phyloP scores from a whole-genome alignment of 2,113 vertebrate genomes.

The Neolamprologus devosi region DNA sequence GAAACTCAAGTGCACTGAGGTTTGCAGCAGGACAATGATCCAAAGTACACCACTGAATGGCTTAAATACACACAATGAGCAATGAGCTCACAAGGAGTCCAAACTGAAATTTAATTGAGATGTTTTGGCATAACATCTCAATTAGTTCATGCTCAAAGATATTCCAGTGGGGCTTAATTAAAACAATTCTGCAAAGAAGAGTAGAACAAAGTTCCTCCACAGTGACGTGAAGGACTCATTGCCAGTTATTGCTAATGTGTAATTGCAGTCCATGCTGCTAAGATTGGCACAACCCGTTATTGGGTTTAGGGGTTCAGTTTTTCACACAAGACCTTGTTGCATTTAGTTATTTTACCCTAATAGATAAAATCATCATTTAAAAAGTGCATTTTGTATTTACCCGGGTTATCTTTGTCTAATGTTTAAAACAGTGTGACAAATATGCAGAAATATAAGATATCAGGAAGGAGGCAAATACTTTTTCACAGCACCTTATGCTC shows the following conservation, averaged over 20 bases:
- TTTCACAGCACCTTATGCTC: neutral
- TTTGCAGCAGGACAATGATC: neutral
- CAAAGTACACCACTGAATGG: neutral
- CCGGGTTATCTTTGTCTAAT: neutral
- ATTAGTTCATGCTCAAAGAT: neutral
- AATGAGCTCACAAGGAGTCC: neutral
- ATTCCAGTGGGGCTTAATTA: neutral
- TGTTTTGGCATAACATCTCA: neutral
- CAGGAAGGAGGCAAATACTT: neutral
- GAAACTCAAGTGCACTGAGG: neutral
- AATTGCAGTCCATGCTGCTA: neutral
- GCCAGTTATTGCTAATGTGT: neutral
- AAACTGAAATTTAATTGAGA: neutral
- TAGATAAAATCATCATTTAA: neutral
- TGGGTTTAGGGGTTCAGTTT: neutral
- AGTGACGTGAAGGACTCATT: neutral
- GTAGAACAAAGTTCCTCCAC: neutral
- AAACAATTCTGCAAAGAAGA: neutral
- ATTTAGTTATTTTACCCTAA: neutral
- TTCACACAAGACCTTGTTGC: neutral
- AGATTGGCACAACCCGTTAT: neutral
- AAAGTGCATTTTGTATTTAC: neutral
- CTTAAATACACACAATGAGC: neutral
- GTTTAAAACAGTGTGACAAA: neutral
- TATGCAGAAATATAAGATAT: neutral